Base-by-base conservation (phyloP, 2,888 invertebrate genomes). In the Stomorhina lunata region DNA sequence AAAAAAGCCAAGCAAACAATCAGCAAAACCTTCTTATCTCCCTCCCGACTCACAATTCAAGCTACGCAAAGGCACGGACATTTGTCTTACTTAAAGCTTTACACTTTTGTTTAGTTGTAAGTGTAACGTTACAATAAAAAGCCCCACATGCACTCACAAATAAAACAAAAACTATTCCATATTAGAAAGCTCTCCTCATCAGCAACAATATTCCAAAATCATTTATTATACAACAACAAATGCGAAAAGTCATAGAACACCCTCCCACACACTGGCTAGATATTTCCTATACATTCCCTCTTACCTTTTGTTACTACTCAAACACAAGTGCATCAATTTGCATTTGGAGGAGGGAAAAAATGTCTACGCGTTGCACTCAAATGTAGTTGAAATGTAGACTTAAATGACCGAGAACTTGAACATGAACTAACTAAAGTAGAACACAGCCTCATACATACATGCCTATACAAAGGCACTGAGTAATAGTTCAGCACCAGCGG, bases 401-500 rank as follows among this genome's bases (percentile, higher is more conserved):
- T 40, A 73, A 78, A 66, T 81, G 80, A 65, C 79, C 77, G 78
- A 78, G 81, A 84, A 83, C 80, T 84, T 83, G 84, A 84, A 83
- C 81, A 75, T 65, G 55, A 69, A 78, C 55, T 72, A 63, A 48
- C 59, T 17, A 71, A 83, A 80, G 53, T 63, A 72, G 80, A 68
- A 61, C 73, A 69, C 37, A 48, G 55, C 76, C 17, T 17, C 37
- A 37, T 25, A 15, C 6, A 15, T 4, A 15, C 4, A 22, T 12
- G 9, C 32, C 45, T 15, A 48, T 25, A 57, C 37, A 25, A 6
- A 68, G 37, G 27, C 10, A 29, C 10, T 29, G 29, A 20, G 45
- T 40, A 29, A 2, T 20, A 48, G 45, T 15, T 27, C 45, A 61
- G 10, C 3, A 43, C n/a, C 9, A 48, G 48, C 43, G 53, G 50